A percentile compares a stretch with the other conserved stretches of the same genome.
Evolutionary conservation across 2,888 invertebrate genomes (phyloP).

Genomic region (Lagria hirta): DNA sequence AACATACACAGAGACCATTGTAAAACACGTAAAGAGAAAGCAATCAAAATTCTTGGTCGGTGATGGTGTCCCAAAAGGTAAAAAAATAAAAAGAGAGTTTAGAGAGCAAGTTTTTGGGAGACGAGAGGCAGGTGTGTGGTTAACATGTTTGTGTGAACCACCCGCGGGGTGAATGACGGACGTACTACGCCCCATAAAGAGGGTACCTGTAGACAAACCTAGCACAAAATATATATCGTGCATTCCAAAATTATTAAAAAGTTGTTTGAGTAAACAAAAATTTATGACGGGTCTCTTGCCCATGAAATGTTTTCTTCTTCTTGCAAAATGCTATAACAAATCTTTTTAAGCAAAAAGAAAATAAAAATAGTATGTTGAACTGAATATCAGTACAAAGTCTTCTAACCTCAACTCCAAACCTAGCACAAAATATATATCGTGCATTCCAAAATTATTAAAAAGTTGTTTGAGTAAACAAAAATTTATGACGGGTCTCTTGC

Average conservation of each 20-base stretch:
- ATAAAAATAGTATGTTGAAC: too few relatives aligned
- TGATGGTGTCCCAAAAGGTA: conserved; percentile 6
- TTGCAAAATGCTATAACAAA: too few relatives aligned
- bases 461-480: too few relatives aligned
- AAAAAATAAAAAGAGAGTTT: conserved; percentile 15
- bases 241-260: conserved; percentile 21
- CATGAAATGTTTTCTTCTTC: too few relatives aligned
- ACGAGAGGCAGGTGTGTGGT: conserved; percentile 38
- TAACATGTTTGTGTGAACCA: conserved; percentile 41
- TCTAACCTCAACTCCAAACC: too few relatives aligned
- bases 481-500: too few relatives aligned
- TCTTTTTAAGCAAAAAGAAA: too few relatives aligned
- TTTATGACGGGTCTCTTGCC: too few relatives aligned
- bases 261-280: too few relatives aligned
- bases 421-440: conserved; percentile 27
- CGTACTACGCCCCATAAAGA: conserved; percentile 40
- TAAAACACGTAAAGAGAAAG: conserved; percentile 12
- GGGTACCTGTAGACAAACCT: conserved; percentile 35
- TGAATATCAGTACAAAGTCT: too few relatives aligned
- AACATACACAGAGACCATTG: conserved; percentile 1
- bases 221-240: conserved; percentile 28
- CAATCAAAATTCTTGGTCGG: conserved; percentile 20
- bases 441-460: conserved; percentile 22
- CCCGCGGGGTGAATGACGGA: conserved; percentile 43
- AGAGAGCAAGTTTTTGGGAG: conserved; percentile 18